Percentiles rank a stretch among this genome's conserved stretches.
These are phyloP conservation scores for Lasaia peninsularis DNA, from an alignment of 1,140 invertebrate species.

Conservation along the genomic window DNA sequence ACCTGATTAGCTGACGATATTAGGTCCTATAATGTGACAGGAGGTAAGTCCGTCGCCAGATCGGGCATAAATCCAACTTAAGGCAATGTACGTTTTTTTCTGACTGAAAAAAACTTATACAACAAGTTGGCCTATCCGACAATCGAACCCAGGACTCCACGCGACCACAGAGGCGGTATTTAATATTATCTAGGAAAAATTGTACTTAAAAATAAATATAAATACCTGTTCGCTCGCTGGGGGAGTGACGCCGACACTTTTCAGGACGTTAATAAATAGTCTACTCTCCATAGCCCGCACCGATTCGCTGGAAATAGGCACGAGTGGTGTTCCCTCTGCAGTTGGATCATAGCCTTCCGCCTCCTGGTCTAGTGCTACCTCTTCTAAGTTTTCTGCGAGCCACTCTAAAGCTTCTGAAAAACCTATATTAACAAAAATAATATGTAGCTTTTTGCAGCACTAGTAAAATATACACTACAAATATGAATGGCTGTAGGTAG, in stretches of 20 bases:
- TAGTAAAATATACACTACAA: not conserved
- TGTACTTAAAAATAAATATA: too few relatives aligned
- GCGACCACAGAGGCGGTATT: too few relatives aligned
- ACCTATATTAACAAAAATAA: slow-evolving; percentile 26
- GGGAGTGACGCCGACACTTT: slow-evolving; percentile 78
- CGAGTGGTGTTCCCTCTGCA: slow-evolving; percentile 80
- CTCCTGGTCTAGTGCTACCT: slow-evolving; percentile 70
- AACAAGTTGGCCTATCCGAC: too few relatives aligned
- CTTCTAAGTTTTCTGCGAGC: slow-evolving; percentile 67
- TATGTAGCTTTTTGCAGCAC: not conserved
- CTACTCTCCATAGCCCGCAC: slow-evolving; percentile 79
- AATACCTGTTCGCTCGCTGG: slow-evolving; percentile 43
- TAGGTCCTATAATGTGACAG: too few relatives aligned
- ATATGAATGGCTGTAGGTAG: too few relatives aligned
- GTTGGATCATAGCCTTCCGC: slow-evolving; percentile 66
- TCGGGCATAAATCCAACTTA: too few relatives aligned
- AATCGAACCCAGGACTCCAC: too few relatives aligned
- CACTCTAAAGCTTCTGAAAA: slow-evolving; percentile 59
- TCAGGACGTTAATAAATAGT: slow-evolving; percentile 78
- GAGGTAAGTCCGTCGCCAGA: too few relatives aligned
- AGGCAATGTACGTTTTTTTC: too few relatives aligned
- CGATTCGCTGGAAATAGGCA: slow-evolving; percentile 79
- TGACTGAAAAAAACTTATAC: too few relatives aligned
- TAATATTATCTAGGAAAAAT: too few relatives aligned
- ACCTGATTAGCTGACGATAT: too few relatives aligned